phyloP scores from a whole-genome alignment of 2,888 invertebrate genomes.

The Macaria liturata region DNA sequence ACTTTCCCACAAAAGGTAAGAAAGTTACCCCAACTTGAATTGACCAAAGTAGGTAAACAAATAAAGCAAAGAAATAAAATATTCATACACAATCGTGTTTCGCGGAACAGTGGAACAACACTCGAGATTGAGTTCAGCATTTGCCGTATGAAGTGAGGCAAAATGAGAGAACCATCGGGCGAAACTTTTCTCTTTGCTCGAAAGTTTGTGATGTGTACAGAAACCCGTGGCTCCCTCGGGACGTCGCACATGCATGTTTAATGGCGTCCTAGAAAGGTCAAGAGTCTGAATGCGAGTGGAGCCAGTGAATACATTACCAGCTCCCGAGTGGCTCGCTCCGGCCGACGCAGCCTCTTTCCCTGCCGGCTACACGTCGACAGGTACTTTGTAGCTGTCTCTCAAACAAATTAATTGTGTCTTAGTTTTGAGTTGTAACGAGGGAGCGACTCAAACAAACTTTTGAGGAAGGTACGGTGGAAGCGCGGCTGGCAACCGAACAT shows the following conservation, averaged over 20 bases:
- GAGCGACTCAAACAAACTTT: slow-evolving; percentile 70
- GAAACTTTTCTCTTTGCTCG: slow-evolving; percentile 75
- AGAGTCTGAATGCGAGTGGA: slow-evolving; percentile 68
- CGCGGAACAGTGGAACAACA: slow-evolving; percentile 48
- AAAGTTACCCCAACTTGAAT: slow-evolving; percentile 9
- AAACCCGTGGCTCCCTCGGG: slow-evolving; percentile 68
- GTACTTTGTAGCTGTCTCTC: slow-evolving; percentile 79
- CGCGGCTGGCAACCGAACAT: slow-evolving; percentile 48
- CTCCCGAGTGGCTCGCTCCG: slow-evolving; percentile 59
- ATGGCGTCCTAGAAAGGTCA: slow-evolving; percentile 79
- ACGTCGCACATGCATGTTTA: slow-evolving; percentile 76
- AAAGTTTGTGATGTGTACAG: slow-evolving; percentile 74
- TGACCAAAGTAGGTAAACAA: slow-evolving; percentile 22
- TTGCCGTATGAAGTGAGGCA: slow-evolving; percentile 58
- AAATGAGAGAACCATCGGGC: slow-evolving; percentile 67
- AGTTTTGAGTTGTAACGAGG: slow-evolving; percentile 72
- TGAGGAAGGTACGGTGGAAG: slow-evolving; percentile 62
- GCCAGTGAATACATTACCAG: slow-evolving; percentile 76
- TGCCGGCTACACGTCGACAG: slow-evolving; percentile 66
- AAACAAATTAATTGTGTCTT: slow-evolving; percentile 80
- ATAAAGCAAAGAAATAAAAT: slow-evolving; percentile 35
- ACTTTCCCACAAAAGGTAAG: not conserved
- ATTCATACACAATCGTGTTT: slow-evolving; percentile 41
- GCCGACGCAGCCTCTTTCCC: slow-evolving; percentile 70
- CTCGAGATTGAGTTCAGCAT: slow-evolving; percentile 51